Base-by-base conservation (phyloP, 2,888 invertebrate genomes). In the Epicampocera succincta region DNA sequence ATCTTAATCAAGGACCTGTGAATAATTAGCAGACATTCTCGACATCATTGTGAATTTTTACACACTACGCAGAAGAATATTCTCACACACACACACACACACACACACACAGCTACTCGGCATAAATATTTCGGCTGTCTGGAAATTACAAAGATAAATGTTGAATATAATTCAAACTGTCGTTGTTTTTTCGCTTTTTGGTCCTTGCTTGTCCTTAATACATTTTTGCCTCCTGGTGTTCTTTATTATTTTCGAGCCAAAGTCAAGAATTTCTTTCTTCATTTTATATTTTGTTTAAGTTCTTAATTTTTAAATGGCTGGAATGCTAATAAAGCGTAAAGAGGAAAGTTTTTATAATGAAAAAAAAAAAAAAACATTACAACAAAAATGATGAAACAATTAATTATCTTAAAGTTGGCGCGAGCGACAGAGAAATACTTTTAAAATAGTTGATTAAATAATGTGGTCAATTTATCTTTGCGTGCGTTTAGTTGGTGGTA, bases 101-200 rank as follows among this genome's bases (percentile, higher is more conserved):
- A n/a, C 1, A 33, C 11, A 33, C 15, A 13, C 13, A 29, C 40
- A 40, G 48, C 65, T 25, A 40, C 17, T n/a, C 40, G 9, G 63
- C 63, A 48, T 77, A 69, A 69, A 69, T 77, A 63, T 69, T 48
- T 69, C 56, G 56, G 69, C 48, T 60, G 56, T 29, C 76, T 54
- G 56, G 63, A 77, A 61, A 76, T 76, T 69, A 17, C 69, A 54
- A 69, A 61, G 61, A 54, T 76, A 76, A 69, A 69, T 77, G 69
- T 77, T 68, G 46, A 48, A 61, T 63, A 69, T 77, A 61, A 56
- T 69, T 69, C 69, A 60, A 69, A 68, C 25, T 25, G 25, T 25
- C 25, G 5, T 25, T 25, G 25, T 25, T 25, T 25, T 65, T 78
- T 52, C 50, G 25, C 44, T 25, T 50, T 58, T 15, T 60, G 33